Conservation (phyloP, 2,113 vertebrate genomes). For the Cavia porcellus region DNA sequence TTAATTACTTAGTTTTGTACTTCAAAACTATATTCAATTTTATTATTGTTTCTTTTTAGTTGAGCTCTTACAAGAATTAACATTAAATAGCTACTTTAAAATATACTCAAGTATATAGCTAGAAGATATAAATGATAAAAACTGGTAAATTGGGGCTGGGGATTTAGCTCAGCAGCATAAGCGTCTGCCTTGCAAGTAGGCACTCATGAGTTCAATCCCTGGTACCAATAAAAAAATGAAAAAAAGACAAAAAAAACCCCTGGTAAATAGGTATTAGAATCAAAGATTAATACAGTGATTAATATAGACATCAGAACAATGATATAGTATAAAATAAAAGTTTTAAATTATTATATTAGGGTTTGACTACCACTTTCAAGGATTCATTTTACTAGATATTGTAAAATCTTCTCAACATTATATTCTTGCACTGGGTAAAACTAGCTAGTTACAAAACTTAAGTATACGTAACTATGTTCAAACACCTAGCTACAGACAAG, state of each 20-base stretch:
- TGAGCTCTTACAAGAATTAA: background rate
- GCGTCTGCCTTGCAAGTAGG: too few relatives aligned
- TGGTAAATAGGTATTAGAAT: background rate
- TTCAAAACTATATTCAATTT: conserved; percentile 60
- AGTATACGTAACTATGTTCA: background rate
- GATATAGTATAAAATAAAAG: background rate
- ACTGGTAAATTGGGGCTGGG: too few relatives aligned
- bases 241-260: too few relatives aligned
- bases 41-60: background rate
- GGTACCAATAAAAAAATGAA: too few relatives aligned
- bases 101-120: background rate
- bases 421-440: conserved; percentile 33
- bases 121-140: conserved; percentile 27
- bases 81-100: background rate
- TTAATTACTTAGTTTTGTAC: conserved; percentile 19
- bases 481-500: background rate
- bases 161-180: too few relatives aligned
- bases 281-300: background rate
- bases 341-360: conserved; percentile 6
- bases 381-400: background rate
- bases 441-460: conserved; percentile 23
- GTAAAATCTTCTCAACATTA: conserved; percentile 46
- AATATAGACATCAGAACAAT: background rate
- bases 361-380: background rate
- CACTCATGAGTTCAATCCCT: too few relatives aligned